These are phyloP conservation scores for Pseudomyrmex sp. DNA, from an alignment of 1,140 invertebrate genomes.

Conservation along the genomic window DNA sequence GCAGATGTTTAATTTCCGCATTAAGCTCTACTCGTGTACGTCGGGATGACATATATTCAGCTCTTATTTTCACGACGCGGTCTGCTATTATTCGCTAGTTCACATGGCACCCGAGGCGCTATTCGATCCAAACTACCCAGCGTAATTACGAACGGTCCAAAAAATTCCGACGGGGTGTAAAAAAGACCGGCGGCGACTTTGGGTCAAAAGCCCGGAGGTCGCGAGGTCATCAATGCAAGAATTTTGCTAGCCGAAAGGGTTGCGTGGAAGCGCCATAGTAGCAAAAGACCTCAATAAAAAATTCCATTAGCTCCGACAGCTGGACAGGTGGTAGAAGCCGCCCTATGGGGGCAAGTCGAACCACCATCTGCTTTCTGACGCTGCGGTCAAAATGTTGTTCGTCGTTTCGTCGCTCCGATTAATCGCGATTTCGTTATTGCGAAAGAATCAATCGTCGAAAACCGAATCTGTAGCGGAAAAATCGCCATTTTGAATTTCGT, in stretches of 20 bases:
- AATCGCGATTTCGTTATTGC: neutral
- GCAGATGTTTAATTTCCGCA: neutral
- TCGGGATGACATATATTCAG: neutral
- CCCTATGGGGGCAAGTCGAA: slow-evolving; percentile 66
- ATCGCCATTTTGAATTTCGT: neutral
- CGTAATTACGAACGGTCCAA: neutral
- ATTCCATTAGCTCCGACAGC: slow-evolving; percentile 79
- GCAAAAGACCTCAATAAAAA: slow-evolving; percentile 75
- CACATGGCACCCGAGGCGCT: neutral
- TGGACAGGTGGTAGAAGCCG: slow-evolving; percentile 76
- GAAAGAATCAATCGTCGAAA: too few relatives aligned
- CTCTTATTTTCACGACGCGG: neutral
- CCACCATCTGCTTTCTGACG: slow-evolving; percentile 76
- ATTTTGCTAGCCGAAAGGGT: neutral
- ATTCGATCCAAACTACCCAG: neutral
- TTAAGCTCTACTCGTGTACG: neutral
- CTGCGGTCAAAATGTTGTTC: slow-evolving; percentile 71
- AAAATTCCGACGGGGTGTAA: neutral
- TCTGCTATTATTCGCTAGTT: neutral
- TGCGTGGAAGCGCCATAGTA: neutral
- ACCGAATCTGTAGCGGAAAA: neutral
- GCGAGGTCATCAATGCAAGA: slow-evolving; percentile 7
- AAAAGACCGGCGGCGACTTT: neutral
- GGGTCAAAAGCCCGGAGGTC: neutral
- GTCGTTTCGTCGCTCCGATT: neutral